Base-by-base conservation (phyloP, 2,113 vertebrate genomes). In the Leiothrix lutea region DNA sequence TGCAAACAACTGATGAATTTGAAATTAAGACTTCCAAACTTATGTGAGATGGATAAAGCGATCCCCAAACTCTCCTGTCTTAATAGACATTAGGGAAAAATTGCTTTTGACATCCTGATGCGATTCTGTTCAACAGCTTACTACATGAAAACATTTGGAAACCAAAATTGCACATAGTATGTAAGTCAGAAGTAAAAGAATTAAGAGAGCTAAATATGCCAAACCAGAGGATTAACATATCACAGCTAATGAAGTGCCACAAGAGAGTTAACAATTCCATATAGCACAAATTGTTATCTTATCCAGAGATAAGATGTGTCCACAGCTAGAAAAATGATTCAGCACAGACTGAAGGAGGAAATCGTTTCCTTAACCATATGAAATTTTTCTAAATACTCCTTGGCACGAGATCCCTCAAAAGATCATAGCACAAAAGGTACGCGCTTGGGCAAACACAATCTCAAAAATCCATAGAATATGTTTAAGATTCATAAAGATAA, bases 301-400 rank as follows among this genome's bases (percentile, higher is more conserved):
- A 93, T 53, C 78, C 58, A 80, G 61, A 88, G 90, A 91, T 85
- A 94, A 91, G 53, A 85, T 36, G 47, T 16, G 67, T 91, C 83
- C 69, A 79, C 78, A 89, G 80, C 62, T 90, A 85, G n/a, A 75
- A 80, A 64, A 94, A 65, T 45, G 6, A 95, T 94, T 85, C 35
- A 85, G 61, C 31, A 74, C 0, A 8, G 50, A 61, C 18, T 56
- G 6, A 81, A 86, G 31, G 22, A 73, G 51, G 47, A 40, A 58
- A n/a, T 4, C 38, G 10, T 40, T 67, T 74, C 51, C 28, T 81
- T 83, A 53, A 81, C 31, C n/a, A 35, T 16, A 69, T 12, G n/a
- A 70, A 80, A 70, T 73, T 75, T 90, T n/a, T 88, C 77, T 45
- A 89, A 86, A 60, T 48, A 77, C 11, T 65, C 17, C 21, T 50